Conservation (phyloP, 2,797 vertebrate species). For the Gallirallus australis region DNA sequence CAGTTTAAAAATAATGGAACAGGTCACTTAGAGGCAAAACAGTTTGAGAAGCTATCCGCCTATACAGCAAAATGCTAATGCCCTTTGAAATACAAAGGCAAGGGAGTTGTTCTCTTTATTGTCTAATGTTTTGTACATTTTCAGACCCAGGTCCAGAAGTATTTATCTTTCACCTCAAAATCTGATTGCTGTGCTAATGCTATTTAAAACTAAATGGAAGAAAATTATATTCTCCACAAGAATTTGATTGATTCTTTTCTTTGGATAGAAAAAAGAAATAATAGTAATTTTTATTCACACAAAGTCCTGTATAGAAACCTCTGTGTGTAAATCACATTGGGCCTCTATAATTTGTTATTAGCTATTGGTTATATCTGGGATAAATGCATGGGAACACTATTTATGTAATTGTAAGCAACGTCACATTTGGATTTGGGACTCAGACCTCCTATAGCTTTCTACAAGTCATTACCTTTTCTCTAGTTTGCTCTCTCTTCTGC, state of each 20-base stretch:
- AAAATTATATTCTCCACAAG: constrained; percentile 74
- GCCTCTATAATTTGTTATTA: constrained; percentile 74
- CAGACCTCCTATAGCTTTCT: constrained; percentile 59
- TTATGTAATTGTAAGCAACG: constrained; percentile 71
- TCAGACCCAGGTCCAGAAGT: constrained; percentile 34
- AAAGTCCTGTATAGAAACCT: constrained; percentile 67
- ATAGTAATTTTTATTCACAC: constrained; percentile 69
- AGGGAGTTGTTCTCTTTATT: constrained; percentile 38
- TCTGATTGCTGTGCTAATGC: constrained; percentile 74
- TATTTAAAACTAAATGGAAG: constrained; percentile 74
- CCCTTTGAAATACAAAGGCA: constrained; percentile 60
- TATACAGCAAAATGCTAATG: constrained; percentile 66
- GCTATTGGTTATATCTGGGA: constrained; percentile 68
- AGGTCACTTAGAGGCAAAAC: constrained; percentile 52
- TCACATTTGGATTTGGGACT: constrained; percentile 63
- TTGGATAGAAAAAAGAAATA: constrained; percentile 59
- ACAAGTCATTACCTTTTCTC: constrained; percentile 61
- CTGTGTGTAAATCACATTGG: constrained; percentile 56
- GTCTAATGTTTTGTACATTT: constrained; percentile 59
- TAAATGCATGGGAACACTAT: constrained; percentile 74
- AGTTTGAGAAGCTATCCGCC: constrained; percentile 35
- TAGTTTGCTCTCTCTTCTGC: constrained; percentile 12
- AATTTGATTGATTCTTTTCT: constrained; percentile 67
- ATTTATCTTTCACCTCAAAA: constrained; percentile 74
- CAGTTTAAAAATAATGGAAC: constrained; percentile 36